Evolutionary conservation across 2,113 vertebrate genomes (phyloP).

Genomic region (Turnix velox): DNA sequence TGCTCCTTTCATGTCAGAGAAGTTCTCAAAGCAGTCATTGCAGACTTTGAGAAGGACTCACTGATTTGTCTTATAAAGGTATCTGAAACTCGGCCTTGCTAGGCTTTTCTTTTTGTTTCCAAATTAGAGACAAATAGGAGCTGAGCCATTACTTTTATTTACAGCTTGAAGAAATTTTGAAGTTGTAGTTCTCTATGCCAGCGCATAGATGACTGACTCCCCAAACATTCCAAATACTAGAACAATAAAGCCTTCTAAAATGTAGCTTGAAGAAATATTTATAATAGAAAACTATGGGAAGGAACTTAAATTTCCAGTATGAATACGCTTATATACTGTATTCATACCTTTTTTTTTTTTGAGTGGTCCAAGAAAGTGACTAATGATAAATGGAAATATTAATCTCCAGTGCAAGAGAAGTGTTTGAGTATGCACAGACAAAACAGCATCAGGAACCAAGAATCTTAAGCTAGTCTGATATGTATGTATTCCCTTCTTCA

Average conservation of each 20-base stretch:
- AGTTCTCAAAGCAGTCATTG: neutral
- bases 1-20: neutral
- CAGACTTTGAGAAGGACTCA: neutral
- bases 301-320: neutral
- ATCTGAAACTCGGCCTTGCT: neutral
- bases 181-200: neutral
- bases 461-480: neutral
- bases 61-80: neutral
- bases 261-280: neutral
- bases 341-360: neutral
- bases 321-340: neutral
- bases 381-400: neutral
- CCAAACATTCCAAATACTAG: neutral
- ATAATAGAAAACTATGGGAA: neutral
- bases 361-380: neutral
- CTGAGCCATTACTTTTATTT: neutral
- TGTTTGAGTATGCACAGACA: neutral
- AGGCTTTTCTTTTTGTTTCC: neutral
- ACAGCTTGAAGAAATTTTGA: neutral
- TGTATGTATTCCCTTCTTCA: neutral
- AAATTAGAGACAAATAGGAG: neutral
- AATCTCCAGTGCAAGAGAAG: neutral
- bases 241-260: neutral
- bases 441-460: neutral
- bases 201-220: neutral